These are phyloP conservation scores for Semotilus atromaculatus DNA, from an alignment of 2,797 vertebrate genomes.

Conservation along the genomic window DNA sequence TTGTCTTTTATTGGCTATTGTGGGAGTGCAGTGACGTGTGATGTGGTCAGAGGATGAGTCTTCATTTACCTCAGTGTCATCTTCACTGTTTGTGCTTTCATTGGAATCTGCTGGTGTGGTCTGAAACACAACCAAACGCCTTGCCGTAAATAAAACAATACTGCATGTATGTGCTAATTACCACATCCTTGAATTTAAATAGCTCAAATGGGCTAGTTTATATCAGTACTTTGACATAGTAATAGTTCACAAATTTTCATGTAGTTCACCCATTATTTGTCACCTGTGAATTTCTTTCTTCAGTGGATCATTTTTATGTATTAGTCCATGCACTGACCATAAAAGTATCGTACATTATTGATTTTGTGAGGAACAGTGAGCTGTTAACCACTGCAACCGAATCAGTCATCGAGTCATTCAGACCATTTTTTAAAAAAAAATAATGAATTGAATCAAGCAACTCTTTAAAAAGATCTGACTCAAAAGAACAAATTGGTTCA, in stretches of 20 bases:
- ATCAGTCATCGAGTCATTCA: not conserved
- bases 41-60: constrained; percentile 35
- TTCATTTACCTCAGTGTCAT: constrained; percentile 70
- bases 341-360: no score
- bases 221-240: not conserved
- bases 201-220: not conserved
- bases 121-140: constrained; percentile 60
- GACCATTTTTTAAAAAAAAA: no score
- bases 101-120: constrained; percentile 65
- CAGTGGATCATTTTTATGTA: not conserved
- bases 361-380: not conserved
- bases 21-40: constrained; percentile 3
- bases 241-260: not conserved
- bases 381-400: not conserved
- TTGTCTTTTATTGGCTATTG: constrained; percentile 40
- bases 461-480: not conserved
- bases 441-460: not conserved
- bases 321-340: not conserved
- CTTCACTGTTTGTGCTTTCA: constrained; percentile 71
- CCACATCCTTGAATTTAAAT: constrained; percentile 3
- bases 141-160: constrained; percentile 36
- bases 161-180: constrained; percentile 2
- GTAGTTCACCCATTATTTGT: not conserved
- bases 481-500: not conserved
- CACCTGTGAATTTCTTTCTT: not conserved